Percentiles rank a stretch among this genome's conserved stretches.
Evolutionary conservation across 2,113 vertebrate genomes (phyloP).

Genomic region (Brachyhypopomus gauderio): DNA sequence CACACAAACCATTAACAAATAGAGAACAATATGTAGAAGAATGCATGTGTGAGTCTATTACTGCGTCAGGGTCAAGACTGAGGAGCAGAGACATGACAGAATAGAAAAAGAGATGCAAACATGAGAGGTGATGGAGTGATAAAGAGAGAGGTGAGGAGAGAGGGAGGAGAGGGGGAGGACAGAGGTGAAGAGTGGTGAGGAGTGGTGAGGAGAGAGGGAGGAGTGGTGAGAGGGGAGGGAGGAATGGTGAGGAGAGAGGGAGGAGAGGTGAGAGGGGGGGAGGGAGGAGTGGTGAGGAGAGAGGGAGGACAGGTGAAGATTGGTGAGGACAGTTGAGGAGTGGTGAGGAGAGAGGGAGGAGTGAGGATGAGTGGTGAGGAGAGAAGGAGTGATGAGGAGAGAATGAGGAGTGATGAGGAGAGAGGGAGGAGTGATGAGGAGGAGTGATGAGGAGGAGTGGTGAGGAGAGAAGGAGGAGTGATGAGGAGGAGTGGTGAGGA

Average conservation of each 20-base stretch:
- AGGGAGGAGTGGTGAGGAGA: constrained; percentile 8
- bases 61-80: background rate
- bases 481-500: background rate
- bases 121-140: constrained; percentile 26
- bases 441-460: background rate
- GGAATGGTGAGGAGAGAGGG: constrained; percentile 6
- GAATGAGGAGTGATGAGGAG: background rate
- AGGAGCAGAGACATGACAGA: background rate
- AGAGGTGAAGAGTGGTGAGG: background rate
- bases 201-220: background rate
- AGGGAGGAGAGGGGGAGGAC: constrained; percentile 30
- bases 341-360: constrained; percentile 8
- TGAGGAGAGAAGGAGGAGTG: constrained; percentile 7
- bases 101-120: background rate
- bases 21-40: background rate
- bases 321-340: constrained; percentile 19
- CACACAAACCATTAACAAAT: no score
- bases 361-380: no score
- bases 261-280: no score
- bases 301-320: background rate
- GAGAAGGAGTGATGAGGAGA: constrained; percentile 10
- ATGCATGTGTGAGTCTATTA: background rate
- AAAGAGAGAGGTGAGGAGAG: background rate
- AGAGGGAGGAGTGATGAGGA: constrained; percentile 27
- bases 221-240: constrained; percentile 3